A percentile compares a stretch with the other conserved stretches of the same genome.
phyloP scores from a whole-genome alignment of 2,888 invertebrate species.

The Marasmarcha lunaedactyla region DNA sequence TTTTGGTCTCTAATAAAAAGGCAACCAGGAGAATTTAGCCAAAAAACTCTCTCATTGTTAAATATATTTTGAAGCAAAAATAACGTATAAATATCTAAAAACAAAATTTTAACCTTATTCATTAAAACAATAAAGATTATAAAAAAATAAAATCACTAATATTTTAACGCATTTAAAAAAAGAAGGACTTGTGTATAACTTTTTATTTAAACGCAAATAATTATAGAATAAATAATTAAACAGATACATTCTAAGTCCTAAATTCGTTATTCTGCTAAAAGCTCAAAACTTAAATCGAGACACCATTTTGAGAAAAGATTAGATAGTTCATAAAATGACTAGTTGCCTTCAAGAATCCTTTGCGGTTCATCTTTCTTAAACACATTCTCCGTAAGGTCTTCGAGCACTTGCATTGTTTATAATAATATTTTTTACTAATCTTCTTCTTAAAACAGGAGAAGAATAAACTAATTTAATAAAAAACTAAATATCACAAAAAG shows the following conservation, averaged over 20 bases:
- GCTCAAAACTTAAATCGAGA: conserved; percentile 47
- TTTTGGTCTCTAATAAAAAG: too few species aligned
- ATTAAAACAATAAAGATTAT: too few species aligned
- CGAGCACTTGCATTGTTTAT: not conserved
- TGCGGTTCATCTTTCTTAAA: not conserved
- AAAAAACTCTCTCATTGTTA: too few species aligned
- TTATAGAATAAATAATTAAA: too few species aligned
- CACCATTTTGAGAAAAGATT: conserved; percentile 33
- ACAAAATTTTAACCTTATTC: too few species aligned
- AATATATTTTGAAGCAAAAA: too few species aligned
- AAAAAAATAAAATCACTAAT: too few species aligned
- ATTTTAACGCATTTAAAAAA: too few species aligned
- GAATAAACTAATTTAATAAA: conserved; percentile 7
- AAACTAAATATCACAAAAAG: conserved; percentile 19
- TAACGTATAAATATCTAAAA: too few species aligned
- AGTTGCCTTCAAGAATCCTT: conserved; percentile 12
- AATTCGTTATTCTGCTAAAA: conserved; percentile 26
- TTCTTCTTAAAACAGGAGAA: conserved; percentile 47
- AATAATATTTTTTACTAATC: conserved; percentile 9
- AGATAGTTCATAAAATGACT: conserved; percentile 28
- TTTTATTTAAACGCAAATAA: too few species aligned
- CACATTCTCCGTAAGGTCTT: not conserved
- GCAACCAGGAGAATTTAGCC: too few species aligned
- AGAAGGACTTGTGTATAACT: too few species aligned
- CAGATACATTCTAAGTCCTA: not conserved